Base-by-base conservation (phyloP, 2,797 vertebrate species). In the Sebastiscus albofasciatus region DNA sequence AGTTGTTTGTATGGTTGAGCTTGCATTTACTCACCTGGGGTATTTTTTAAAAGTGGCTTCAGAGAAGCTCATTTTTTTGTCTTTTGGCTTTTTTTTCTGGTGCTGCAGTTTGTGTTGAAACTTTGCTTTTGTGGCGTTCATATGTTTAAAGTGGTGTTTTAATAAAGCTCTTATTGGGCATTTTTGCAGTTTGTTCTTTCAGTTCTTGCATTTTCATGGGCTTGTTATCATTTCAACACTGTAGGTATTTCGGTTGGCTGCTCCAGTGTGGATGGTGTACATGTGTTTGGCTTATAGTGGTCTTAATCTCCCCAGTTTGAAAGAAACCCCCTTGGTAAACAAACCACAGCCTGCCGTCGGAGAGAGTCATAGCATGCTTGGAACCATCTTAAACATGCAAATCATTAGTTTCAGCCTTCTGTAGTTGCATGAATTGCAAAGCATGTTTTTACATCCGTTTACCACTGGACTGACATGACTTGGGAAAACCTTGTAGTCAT, bases 31-130 rank as follows among this genome's bases (percentile, higher is more conserved):
- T 96, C 94, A 94, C 91, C 91, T 91, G 93, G 92, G 94, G 90
- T 94, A 89, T 94, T 88, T 88, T 90, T 87, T 79, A 90, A 90
- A 90, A 93, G 92, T 96, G 95, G 95, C 95, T 96, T 96, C 95
- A 96, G 75, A 96, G 95, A 96, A 96, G 96, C 95, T 94, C 76
- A 82, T 91, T 91, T 77, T 79, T 73, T 78, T 13, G 68, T 88
- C 70, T 88, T 85, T 87, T 90, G 77, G 72, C 42, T 68, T 75
- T 13, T 29, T 54, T 77, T 70, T 68, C 79, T 81, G 84, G 83
- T 91, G 84, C 84, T 92, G 79, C 86, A 72, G 83, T 89, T 79
- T 83, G 73, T 85, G 74, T 88, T 79, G 49, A 77, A 85, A 78
- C 72, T 88, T 86, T 39, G 86, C 83, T 83, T 90, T 80, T 88